Evolutionary conservation across 2,888 invertebrate genomes (phyloP).

Genomic region (Apeira syringaria): DNA sequence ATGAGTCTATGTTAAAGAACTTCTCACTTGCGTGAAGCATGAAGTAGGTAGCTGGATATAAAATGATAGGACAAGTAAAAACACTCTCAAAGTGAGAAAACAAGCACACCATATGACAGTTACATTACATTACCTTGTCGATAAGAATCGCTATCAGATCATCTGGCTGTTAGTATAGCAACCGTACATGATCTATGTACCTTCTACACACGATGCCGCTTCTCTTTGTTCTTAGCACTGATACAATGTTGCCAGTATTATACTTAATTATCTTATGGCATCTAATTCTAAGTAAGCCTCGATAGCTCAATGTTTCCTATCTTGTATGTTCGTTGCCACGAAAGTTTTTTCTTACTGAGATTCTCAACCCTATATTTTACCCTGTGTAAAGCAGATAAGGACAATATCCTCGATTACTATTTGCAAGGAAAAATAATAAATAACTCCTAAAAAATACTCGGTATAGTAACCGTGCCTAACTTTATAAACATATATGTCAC

Average conservation of each 20-base stretch:
- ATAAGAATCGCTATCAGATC: slow-evolving; percentile 22
- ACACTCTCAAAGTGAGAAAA: slow-evolving; percentile 4
- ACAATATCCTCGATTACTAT: no score
- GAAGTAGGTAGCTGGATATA: no score
- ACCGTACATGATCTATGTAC: slow-evolving; percentile 15
- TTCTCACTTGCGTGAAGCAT: no score
- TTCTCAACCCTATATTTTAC: no score
- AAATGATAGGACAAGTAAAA: neutral
- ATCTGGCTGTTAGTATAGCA: slow-evolving; percentile 26
- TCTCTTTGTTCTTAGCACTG: slow-evolving; percentile 16
- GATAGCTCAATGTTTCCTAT: slow-evolving; percentile 14
- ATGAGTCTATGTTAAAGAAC: no score
- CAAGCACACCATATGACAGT: slow-evolving; percentile 1
- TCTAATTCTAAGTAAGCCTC: slow-evolving; percentile 39
- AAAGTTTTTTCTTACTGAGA: no score
- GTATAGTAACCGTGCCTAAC: no score
- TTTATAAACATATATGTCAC: no score
- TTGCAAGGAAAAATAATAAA: no score
- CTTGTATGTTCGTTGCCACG: no score
- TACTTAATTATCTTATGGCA: slow-evolving; percentile 46
- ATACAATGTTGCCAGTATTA: slow-evolving; percentile 44
- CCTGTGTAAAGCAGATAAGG: no score
- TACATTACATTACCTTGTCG: slow-evolving; percentile 20
- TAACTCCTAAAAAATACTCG: no score
- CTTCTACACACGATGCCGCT: slow-evolving; percentile 26